Percentiles rank a stretch among this genome's conserved stretches.
Conservation (phyloP, 1,140 invertebrate genomes). For the Lordiphosa stackelbergi region DNA sequence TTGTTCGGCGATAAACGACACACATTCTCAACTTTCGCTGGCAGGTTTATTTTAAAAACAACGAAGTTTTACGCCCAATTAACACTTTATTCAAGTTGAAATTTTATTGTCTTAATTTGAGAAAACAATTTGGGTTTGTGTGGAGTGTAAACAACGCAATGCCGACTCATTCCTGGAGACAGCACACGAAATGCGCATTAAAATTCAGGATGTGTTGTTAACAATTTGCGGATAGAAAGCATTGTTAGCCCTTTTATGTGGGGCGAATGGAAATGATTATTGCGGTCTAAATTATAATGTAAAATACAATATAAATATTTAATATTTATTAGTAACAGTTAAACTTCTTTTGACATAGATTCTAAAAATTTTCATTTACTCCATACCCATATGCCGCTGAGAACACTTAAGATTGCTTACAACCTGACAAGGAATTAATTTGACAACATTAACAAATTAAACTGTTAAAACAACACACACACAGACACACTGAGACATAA, state of each 20-base stretch:
- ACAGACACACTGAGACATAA: constrained; percentile 23
- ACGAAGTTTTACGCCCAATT: constrained; percentile 65
- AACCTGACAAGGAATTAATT: constrained; percentile 71
- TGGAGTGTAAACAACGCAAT: constrained; percentile 5
- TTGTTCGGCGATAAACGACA: constrained; percentile 51
- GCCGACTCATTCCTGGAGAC: constrained; percentile 9
- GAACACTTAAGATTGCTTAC: constrained; percentile 25
- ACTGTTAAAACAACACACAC: constrained; percentile 63
- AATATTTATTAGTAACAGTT: no score
- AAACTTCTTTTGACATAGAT: no score
- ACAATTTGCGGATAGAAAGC: constrained; percentile 47
- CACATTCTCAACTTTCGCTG: constrained; percentile 47
- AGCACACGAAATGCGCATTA: constrained; percentile 41
- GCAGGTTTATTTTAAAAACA: constrained; percentile 32
- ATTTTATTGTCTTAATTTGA: constrained; percentile 68
- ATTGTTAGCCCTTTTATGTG: constrained; percentile 14
- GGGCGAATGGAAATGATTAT: no score
- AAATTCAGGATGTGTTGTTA: constrained; percentile 63
- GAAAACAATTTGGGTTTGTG: constrained; percentile 51
- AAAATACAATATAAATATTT: no score
- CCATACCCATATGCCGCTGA: no score
- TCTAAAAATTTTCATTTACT: no score
- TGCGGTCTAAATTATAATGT: not conserved
- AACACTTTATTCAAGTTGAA: constrained; percentile 63
- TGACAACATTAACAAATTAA: constrained; percentile 77